Base-by-base conservation (phyloP, 2,888 invertebrate species). In the Coleophora deauratella region DNA sequence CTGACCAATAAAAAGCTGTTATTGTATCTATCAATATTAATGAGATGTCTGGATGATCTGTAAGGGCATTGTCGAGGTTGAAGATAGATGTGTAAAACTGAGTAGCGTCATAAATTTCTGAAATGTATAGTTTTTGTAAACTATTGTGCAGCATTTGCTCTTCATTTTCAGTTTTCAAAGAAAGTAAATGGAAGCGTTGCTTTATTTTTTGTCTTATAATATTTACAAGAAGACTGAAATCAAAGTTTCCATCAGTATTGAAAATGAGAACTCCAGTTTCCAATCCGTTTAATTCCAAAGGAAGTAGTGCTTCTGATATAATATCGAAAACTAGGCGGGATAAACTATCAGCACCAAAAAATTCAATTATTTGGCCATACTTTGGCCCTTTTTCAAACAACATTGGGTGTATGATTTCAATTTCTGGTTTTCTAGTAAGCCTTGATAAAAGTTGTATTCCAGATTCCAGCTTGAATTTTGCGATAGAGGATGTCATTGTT, bases 381-480 rank as follows among this genome's bases (percentile, higher is more conserved):
- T 64, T 69, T 9, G 67, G 72, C 28, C 74, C 75, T 42, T 47
- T 46, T 41, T 62, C 52, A 54, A 90, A 89, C 42, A 90, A 53
- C 30, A 47, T 49, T 10, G 78, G 68, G 36, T 89, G 87, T 52
- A 90, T 73, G 21, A 72, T 70, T 46, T 61, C 52, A 9, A 88
- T 51, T 11, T 66, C 67, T 1, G 78, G 67, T 49, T 81, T 81
- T 46, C 69, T 73, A 12, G 63, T 72, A 28, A 90, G 53, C 57
- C 90, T 80, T 34, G 87, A 72, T 13, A 89, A 57, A 41, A 90
- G 64, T 58, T 90, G 89, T n/a, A 86, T 55, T 32, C 90, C 90
- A 11, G 89, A 86, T 73, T 90, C 90, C 15, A 87, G 63, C 66
- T 72, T 80, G 21, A 21, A 21, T 21, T 21, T 21, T 21, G 21